A percentile compares a stretch with the other conserved stretches of the same genome.
These are phyloP conservation scores for Cathartes aura DNA, from an alignment of 2,113 vertebrate genomes.

Conservation along the genomic window DNA sequence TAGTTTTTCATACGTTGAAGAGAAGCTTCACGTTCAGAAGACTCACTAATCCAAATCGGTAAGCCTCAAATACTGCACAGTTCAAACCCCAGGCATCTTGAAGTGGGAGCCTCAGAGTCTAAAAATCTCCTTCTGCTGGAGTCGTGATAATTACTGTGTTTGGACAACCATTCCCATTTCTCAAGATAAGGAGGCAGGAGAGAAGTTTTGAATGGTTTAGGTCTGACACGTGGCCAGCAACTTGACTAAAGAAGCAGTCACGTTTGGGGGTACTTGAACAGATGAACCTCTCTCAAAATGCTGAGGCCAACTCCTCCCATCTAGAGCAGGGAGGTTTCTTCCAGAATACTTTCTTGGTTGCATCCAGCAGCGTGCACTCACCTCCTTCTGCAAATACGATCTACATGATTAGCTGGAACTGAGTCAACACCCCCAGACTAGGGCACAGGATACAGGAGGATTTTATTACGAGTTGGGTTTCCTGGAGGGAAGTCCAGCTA, in stretches of 20 bases:
- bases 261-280: neutral
- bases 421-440: neutral
- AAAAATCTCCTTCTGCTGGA: neutral
- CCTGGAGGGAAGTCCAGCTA: constrained; percentile 69
- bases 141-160: neutral
- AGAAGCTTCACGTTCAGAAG: neutral
- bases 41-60: neutral
- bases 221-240: neutral
- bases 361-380: neutral
- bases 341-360: neutral
- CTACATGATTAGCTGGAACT: constrained; percentile 44
- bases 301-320: neutral
- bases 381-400: constrained; percentile 11
- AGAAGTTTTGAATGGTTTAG: neutral
- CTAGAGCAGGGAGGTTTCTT: neutral
- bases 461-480: constrained; percentile 48
- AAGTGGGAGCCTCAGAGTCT: neutral
- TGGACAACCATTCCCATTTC: neutral
- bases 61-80: neutral
- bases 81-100: neutral
- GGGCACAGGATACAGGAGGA: constrained; percentile 68
- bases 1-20: neutral
- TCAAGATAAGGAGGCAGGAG: neutral
- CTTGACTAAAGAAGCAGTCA: neutral
- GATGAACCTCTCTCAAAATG: neutral